Evolutionary conservation across 2,113 vertebrate species (phyloP), one percentile per base, ranked within the genome.

Genomic region (Sterna hirundo): DNA sequence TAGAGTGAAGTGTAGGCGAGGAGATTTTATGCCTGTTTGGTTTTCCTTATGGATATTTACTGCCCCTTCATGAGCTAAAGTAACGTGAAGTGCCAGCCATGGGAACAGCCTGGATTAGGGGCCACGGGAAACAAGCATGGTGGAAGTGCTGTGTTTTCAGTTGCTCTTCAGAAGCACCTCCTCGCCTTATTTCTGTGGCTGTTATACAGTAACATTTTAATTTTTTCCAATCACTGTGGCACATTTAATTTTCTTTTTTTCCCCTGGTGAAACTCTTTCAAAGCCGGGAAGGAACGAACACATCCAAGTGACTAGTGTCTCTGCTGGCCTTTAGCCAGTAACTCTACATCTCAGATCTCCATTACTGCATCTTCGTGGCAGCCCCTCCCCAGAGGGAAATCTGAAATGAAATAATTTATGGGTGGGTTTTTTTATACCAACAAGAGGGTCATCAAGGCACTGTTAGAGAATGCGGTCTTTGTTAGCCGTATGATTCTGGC

Each of bases 201-300:
- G n/a, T 66, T 40, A 34, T 22, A 15, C 66, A 49, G 77, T 72
- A 72, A 83, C 34, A 6, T 78, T 89, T 88, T 71, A 61, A 23
- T 69, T 94, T 85, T 88, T 89, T 71, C 81, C 55, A 66, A 19
- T 77, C 42, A 69, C 82, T 74, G 38, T 77, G 81, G 58, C 58
- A 70, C 58, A 89, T 79, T 74, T 74, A 85, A 69, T 87, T 94
- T 91, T 90, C 44, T 88, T 64, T 36, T 46, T 86, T 86, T 85
- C 79, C 62, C 47, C 32, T 27, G 20, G 32, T 83, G 66, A 85
- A 94, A 62, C 26, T 40, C 61, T 42, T 61, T 46, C 42, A 52
- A 77, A 94, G 34, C 88, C 86, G 49, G 32, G 55, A 76, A 66
- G 51, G 49, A 62, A 66, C 15, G 42, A 88, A 25, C 19, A 15